Evolutionary conservation across 2,888 invertebrate genomes (phyloP).

Genomic region (Toxonevra muliebris): DNA sequence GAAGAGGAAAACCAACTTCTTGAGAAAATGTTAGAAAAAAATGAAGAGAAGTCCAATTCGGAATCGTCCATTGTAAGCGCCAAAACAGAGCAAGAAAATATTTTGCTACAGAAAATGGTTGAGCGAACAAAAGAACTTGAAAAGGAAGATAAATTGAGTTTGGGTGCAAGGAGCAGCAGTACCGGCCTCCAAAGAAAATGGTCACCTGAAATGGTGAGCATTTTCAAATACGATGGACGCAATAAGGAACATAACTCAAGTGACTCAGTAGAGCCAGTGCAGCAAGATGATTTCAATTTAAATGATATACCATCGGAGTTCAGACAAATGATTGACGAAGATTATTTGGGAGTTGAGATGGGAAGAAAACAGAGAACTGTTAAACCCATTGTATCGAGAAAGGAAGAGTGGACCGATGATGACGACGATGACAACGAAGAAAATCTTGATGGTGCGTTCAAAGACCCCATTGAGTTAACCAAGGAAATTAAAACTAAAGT

Average conservation of each 20-base stretch:
- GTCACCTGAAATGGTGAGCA: constrained; percentile 20
- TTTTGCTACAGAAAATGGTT: constrained; percentile 46
- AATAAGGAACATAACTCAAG: not conserved
- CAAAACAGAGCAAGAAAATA: constrained; percentile 39
- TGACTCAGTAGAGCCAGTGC: not conserved
- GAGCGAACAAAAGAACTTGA: constrained; percentile 44
- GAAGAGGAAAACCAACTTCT: constrained; percentile 42
- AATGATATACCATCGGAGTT: constrained; percentile 14
- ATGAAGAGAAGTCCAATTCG: not conserved
- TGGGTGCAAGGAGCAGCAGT: not conserved
- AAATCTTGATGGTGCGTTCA: constrained; percentile 2
- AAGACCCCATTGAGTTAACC: not conserved
- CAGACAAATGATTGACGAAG: constrained; percentile 17
- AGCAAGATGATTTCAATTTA: not conserved
- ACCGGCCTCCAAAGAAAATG: constrained; percentile 1
- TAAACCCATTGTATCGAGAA: not conserved
- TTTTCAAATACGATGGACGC: constrained; percentile 30
- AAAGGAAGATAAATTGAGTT: constrained; percentile 13
- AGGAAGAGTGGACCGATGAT: not conserved
- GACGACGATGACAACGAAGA: not conserved
- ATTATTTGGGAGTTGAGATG: not conserved
- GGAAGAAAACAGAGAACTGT: not conserved
- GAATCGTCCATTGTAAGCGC: not conserved
- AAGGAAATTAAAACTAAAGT: not conserved
- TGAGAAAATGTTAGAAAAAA: constrained; percentile 34